A percentile compares a stretch with the other conserved stretches of the same genome.
Evolutionary conservation across 2,797 vertebrate genomes (phyloP).

Genomic region (Orientallactaga sibirica): DNA sequence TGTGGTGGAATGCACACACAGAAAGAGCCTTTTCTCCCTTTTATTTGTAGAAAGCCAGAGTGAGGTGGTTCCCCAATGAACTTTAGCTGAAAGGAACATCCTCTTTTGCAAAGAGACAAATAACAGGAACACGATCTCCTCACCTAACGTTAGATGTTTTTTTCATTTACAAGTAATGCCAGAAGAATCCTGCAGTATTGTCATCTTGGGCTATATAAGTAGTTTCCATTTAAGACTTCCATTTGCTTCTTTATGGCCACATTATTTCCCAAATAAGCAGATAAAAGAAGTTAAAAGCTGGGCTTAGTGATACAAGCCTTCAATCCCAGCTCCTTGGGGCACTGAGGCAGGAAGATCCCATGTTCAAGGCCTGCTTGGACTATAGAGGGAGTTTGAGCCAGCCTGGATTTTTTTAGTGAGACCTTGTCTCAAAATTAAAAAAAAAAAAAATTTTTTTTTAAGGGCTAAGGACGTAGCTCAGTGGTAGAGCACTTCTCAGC

Average conservation of each 20-base stretch:
- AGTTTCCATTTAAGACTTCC: background rate
- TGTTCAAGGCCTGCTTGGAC: background rate
- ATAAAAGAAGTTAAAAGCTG: background rate
- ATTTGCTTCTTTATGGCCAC: background rate
- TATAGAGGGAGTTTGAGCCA: background rate
- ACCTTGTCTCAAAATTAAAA: background rate
- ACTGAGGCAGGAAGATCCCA: background rate
- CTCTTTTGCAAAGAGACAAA: conserved; percentile 12
- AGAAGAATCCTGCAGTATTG: background rate
- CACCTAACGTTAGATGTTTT: conserved; percentile 27
- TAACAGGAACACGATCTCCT: background rate
- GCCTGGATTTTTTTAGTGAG: background rate
- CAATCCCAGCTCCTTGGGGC: background rate
- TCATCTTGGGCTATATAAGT: background rate
- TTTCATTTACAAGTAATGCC: background rate
- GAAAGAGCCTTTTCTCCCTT: background rate
- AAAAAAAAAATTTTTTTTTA: background rate
- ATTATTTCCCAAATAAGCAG: background rate
- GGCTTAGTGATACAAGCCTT: background rate
- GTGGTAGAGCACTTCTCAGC: no score
- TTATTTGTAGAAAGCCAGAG: conserved; percentile 10
- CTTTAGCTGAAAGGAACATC: conserved; percentile 1
- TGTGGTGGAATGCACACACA: conserved; percentile 4
- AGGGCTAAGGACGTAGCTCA: background rate
- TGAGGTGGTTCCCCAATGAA: background rate